Evolutionary conservation across 2,888 invertebrate species (phyloP).

Genomic region (Synanthedon vespiformis): DNA sequence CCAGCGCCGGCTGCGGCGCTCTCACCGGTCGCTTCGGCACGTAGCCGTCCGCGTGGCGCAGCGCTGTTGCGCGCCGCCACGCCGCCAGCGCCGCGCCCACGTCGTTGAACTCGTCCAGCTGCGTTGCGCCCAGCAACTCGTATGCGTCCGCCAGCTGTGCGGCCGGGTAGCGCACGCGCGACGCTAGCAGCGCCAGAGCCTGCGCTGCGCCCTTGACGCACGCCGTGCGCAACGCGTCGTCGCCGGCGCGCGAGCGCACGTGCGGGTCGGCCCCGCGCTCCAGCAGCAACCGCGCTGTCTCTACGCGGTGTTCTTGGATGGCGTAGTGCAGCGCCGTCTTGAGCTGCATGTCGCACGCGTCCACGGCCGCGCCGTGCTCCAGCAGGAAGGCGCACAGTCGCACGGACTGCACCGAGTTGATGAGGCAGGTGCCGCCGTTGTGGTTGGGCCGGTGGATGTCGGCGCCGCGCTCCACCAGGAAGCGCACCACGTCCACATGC

Average conservation of each 20-base stretch:
- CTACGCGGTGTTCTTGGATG: conserved; percentile 84
- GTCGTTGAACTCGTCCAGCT: conserved; percentile 89
- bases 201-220: conserved; percentile 78
- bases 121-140: conserved; percentile 88
- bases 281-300: conserved; percentile 85
- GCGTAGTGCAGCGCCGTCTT: conserved; percentile 95
- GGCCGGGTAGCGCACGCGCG: conserved; percentile 71
- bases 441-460: conserved; percentile 87
- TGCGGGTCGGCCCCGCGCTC: conserved; percentile 84
- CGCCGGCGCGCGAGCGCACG: conserved; percentile 82
- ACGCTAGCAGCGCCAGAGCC: conserved; percentile 78
- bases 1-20: conserved; percentile 72
- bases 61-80: conserved; percentile 80
- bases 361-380: conserved; percentile 83
- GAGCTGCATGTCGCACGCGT: conserved; percentile 89
- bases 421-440: conserved; percentile 93
- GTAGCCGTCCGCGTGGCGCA: conserved; percentile 13
- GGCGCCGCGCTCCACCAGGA: conserved; percentile 82
- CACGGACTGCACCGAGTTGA: conserved; percentile 91
- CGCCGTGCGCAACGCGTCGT: conserved; percentile 90
- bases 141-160: conserved; percentile 85
- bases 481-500: conserved; percentile 81
- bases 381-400: conserved; percentile 84
- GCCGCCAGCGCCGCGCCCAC: conserved; percentile 76
- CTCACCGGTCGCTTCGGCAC: conserved; percentile 13